Percentiles rank a stretch among this genome's conserved stretches.
phyloP scores from a whole-genome alignment of 2,113 vertebrate genomes.

The Laticauda laticaudata region DNA sequence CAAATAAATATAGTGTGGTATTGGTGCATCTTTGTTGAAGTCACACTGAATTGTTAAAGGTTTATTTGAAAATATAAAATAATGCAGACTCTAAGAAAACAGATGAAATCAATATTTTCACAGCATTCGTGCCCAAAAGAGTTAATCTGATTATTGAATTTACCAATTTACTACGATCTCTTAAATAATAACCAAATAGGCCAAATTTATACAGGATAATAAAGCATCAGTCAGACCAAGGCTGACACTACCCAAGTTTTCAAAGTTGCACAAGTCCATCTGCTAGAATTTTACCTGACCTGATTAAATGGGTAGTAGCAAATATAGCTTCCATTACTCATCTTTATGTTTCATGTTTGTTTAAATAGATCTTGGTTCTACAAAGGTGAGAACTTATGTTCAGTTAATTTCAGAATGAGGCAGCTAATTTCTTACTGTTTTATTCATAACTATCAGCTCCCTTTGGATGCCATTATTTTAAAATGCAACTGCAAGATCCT shows the following conservation, averaged over 20 bases:
- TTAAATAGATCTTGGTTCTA: background rate
- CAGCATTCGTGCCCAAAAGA: background rate
- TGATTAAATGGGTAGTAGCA: background rate
- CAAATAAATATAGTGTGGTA: background rate
- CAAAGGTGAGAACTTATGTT: background rate
- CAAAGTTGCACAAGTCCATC: background rate
- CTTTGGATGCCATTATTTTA: background rate
- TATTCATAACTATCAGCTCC: background rate
- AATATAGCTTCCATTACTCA: background rate
- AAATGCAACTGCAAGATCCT: background rate
- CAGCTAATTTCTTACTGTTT: background rate
- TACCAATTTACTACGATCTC: background rate
- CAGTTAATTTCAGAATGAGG: background rate
- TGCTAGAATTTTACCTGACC: background rate
- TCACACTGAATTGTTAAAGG: background rate
- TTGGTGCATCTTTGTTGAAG: background rate
- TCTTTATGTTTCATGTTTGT: background rate
- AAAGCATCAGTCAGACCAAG: background rate
- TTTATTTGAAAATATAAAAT: background rate
- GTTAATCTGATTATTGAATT: background rate
- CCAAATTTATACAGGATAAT: background rate
- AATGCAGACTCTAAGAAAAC: background rate
- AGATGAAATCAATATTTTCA: background rate
- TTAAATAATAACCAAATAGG: background rate
- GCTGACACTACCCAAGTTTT: background rate